Conservation (phyloP, 2,113 vertebrate species). For the Zosterops borbonicus region DNA sequence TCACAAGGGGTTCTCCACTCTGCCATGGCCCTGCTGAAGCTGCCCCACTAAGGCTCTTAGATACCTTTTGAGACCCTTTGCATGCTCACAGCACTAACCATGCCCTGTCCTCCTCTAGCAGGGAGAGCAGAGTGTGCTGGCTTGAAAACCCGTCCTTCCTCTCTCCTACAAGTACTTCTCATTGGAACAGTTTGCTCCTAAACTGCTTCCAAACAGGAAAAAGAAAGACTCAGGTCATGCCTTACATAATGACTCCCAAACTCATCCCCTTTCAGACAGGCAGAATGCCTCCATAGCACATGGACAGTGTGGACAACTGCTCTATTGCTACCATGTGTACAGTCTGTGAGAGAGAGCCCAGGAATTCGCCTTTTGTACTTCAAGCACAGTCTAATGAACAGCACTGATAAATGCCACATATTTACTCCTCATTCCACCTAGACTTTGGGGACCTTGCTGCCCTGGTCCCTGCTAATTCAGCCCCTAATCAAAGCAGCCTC, state of each 20-base stretch:
- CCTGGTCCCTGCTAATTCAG: neutral
- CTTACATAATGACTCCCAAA: neutral
- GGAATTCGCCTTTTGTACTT: neutral
- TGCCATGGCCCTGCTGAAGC: neutral
- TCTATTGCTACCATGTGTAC: neutral
- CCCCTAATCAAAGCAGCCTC: neutral
- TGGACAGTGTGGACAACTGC: neutral
- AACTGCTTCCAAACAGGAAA: neutral
- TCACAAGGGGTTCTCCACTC: neutral
- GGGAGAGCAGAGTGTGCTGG: accelerated
- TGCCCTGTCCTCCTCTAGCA: neutral
- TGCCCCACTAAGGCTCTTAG: accelerated
- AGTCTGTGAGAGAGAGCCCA: neutral
- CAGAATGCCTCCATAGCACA: neutral
- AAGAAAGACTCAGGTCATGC: neutral
- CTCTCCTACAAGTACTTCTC: neutral
- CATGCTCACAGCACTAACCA: neutral
- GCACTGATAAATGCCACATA: neutral
- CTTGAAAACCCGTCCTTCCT: neutral
- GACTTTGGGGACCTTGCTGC: neutral
- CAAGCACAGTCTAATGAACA: accelerated
- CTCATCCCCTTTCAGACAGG: neutral
- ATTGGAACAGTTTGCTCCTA: neutral
- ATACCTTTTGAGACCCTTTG: accelerated
- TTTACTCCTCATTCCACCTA: neutral